A percentile compares a stretch with the other conserved stretches of the same genome.
Conservation (phyloP, 2,797 vertebrate genomes). For the Diceros bicornis region DNA sequence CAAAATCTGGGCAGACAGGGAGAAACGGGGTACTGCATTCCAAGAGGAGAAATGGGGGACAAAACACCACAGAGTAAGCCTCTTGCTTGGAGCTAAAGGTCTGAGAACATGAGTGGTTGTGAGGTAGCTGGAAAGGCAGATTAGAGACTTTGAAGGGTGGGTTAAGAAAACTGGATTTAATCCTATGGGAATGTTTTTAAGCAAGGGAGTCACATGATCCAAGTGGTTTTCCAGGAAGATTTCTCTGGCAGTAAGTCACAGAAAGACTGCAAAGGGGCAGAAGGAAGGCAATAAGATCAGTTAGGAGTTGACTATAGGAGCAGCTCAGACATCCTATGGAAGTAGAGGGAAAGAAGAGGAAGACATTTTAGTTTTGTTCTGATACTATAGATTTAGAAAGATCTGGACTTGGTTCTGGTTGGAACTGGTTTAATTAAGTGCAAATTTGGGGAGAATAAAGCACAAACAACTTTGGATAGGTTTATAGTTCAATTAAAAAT, state of each 20-base stretch:
- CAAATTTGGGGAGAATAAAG: conserved; percentile 41
- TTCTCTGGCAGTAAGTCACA: neutral
- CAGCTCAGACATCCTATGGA: neutral
- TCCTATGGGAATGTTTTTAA: neutral
- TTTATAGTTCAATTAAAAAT: conserved; percentile 38
- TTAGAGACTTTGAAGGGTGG: neutral
- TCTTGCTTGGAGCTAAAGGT: neutral
- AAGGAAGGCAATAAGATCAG: neutral
- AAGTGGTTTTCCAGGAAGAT: neutral
- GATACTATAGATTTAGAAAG: neutral
- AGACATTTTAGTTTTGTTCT: conserved; percentile 15
- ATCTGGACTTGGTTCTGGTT: neutral
- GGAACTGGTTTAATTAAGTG: conserved; percentile 55
- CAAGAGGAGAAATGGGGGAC: neutral
- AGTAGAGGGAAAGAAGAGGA: neutral
- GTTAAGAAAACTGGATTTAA: neutral
- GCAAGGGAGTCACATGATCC: neutral
- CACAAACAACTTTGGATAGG: conserved; percentile 9
- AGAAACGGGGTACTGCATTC: neutral
- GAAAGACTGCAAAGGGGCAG: neutral
- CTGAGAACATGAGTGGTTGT: neutral
- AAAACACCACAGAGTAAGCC: neutral
- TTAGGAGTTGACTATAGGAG: neutral
- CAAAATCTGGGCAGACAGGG: neutral
- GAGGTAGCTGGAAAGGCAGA: neutral